phyloP scores from a whole-genome alignment of 2,797 vertebrate genomes.

The Ataeniobius toweri region DNA sequence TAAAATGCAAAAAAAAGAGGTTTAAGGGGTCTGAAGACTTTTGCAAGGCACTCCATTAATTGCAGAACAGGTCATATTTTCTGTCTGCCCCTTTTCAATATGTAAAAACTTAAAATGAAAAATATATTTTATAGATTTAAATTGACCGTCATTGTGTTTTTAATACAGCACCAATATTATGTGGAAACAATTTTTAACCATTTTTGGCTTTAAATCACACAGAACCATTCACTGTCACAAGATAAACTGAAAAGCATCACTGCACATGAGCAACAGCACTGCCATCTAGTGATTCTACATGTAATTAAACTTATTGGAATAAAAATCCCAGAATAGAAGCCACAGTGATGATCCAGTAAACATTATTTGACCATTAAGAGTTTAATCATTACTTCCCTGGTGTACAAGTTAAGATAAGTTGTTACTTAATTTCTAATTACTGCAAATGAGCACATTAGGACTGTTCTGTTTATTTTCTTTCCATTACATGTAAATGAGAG shows the following conservation, averaged over 20 bases:
- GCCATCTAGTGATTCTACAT: conserved; percentile 59
- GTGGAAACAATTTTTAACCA: not conserved
- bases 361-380: not conserved
- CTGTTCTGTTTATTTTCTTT: conserved; percentile 77
- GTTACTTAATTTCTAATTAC: conserved; percentile 68
- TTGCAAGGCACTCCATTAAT: not conserved
- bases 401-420: conserved; percentile 62
- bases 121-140: not conserved
- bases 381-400: conserved; percentile 5
- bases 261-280: conserved; percentile 38
- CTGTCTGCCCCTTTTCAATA: not conserved
- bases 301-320: conserved; percentile 16
- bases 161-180: not conserved
- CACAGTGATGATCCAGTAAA: not conserved
- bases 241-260: not conserved
- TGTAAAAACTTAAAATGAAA: not conserved
- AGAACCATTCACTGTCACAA: not conserved
- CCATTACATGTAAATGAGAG: conserved; percentile 82
- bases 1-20: not conserved
- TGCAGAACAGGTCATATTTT: not conserved
- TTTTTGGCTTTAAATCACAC: not conserved
- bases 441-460: conserved; percentile 77
- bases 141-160: not conserved
- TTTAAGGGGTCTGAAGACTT: not conserved
- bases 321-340: not conserved